Base-by-base conservation (phyloP, 2,888 invertebrate genomes). In the Lithophane ornitopus region DNA sequence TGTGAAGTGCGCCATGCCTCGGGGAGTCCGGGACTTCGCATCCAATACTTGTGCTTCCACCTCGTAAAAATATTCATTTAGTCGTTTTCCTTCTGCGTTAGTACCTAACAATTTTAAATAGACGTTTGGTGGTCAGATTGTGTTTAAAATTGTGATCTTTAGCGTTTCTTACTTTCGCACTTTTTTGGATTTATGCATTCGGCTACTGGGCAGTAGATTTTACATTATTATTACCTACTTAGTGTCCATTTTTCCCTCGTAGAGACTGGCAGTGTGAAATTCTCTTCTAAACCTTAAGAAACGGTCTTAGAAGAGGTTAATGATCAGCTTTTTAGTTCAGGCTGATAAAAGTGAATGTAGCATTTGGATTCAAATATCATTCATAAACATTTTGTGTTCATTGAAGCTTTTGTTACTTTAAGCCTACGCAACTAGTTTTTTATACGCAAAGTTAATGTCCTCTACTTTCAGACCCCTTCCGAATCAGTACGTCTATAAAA, bases 11-110 rank as follows among this genome's bases (percentile, higher is more conserved):
- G 89, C 78, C 66, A 78, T 86, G 89, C 90, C 85, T 83, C 83
- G 76, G 92, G 91, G 92, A 91, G 89, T 86, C 86, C 82, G 81
- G 81, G 79, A 88, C 89, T 90, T 89, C 84, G 85, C 85, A 89
- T 91, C 89, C 90, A 91, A 91, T 92, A 92, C 91, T 88, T 88
- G 88, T 91, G 91, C 92, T 90, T 88, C 89, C 91, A 89, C 90
- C 91, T 92, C 93, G 92, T 94, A 94, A 94, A 95, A 93, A 94
- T 94, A 93, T 94, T 93, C 91, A 91, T 93, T 93, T 92, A 90
- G 90, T 90, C 91, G 90, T 91, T 92, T 90, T 92, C 80, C 88
- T 89, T 88, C 83, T 83, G 87, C 88, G 76, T 69, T 71, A 74
- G 46, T 71, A 70, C 26, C 71, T 70, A 65, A 73, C 66, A 63